phyloP scores from a whole-genome alignment of 1,140 invertebrate genomes.

The Heliconius melpomene region DNA sequence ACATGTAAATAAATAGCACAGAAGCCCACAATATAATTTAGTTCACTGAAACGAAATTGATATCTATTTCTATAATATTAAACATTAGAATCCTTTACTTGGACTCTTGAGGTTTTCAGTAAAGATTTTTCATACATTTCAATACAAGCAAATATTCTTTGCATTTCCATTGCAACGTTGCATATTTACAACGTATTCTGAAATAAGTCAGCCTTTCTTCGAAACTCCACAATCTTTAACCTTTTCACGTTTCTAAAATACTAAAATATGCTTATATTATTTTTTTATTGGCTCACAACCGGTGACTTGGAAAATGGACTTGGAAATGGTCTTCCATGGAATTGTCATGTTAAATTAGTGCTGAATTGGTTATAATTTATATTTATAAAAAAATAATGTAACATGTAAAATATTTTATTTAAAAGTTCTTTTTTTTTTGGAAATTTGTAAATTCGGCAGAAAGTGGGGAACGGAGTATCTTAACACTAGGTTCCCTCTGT shows the following conservation, averaged over 20 bases:
- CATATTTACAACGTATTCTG: slow-evolving; percentile 3
- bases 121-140: slow-evolving; percentile 22
- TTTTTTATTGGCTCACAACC: not conserved
- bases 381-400: not conserved
- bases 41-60: not conserved
- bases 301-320: not conserved
- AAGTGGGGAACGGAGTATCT: too few relatives aligned
- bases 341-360: not conserved
- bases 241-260: not conserved
- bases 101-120: not conserved
- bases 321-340: not conserved
- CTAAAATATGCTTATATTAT: not conserved
- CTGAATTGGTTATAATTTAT: not conserved
- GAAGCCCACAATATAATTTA: not conserved
- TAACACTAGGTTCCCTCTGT: too few relatives aligned
- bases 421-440: too few relatives aligned
- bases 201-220: slow-evolving; percentile 1
- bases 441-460: too few relatives aligned
- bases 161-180: slow-evolving; percentile 15
- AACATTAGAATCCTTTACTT: slow-evolving; percentile 7
- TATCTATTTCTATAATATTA: slow-evolving; percentile 1
- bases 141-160: slow-evolving; percentile 17
- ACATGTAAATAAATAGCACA: not conserved
- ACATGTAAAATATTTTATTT: not conserved
- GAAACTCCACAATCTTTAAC: not conserved